Evolutionary conservation across 2,888 invertebrate genomes (phyloP).

Genomic region (Nomada lathburiana): DNA sequence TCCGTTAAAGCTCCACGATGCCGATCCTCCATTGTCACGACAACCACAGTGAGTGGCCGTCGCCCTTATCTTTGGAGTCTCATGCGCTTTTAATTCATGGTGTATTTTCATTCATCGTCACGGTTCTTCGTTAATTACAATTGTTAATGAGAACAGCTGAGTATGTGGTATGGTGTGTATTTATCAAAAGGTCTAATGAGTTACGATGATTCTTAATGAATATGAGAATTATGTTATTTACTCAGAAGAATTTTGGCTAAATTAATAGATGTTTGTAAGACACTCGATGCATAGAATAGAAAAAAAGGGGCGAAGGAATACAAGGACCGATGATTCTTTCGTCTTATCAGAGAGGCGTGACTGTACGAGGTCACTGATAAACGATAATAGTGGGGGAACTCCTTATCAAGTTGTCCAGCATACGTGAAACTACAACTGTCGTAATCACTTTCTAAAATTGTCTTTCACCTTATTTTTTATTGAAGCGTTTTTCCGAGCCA

Average conservation of each 20-base stretch:
- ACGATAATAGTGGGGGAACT: constrained; percentile 64
- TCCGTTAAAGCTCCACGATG: constrained; percentile 21
- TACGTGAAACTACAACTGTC: constrained; percentile 58
- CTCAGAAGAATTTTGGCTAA: not conserved
- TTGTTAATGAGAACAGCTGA: not conserved
- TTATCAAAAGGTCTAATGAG: too few relatives aligned
- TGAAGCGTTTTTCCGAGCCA: constrained; percentile 5
- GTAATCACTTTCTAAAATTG: constrained; percentile 69
- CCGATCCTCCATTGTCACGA: constrained; percentile 14
- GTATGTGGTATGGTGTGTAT: not conserved
- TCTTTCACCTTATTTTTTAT: constrained; percentile 49
- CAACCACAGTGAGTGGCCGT: not conserved
- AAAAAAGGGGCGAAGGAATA: constrained; percentile 41
- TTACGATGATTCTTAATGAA: too few relatives aligned
- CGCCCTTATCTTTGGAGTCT: not conserved
- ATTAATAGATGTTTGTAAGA: not conserved
- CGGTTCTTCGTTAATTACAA: constrained; percentile 2
- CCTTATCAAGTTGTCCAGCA: constrained; percentile 52
- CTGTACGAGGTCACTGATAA: constrained; percentile 75
- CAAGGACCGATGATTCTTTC: constrained; percentile 52
- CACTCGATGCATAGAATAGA: not conserved
- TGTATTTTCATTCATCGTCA: constrained; percentile 19
- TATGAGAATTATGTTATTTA: too few relatives aligned
- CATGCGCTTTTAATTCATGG: not conserved
- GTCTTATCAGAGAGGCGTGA: constrained; percentile 72